Percentiles rank a stretch among this genome's conserved stretches.
These are phyloP conservation scores for Cacatua alba DNA, from an alignment of 2,113 vertebrate genomes.

Conservation along the genomic window DNA sequence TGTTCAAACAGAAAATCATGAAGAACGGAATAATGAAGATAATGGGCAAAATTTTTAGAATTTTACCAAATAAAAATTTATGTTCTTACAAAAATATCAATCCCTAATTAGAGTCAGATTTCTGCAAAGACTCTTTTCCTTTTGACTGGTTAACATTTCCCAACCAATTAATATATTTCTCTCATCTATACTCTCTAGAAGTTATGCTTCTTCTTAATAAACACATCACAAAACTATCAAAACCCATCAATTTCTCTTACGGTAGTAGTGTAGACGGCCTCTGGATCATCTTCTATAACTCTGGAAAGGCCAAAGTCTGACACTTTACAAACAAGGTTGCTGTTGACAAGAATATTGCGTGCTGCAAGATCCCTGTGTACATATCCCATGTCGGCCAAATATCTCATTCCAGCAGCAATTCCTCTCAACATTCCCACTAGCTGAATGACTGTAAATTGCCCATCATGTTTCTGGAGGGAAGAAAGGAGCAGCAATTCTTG, in stretches of 20 bases:
- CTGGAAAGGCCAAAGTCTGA: constrained; percentile 98
- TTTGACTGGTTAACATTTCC: neutral
- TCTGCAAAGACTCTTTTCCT: neutral
- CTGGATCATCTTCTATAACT: constrained; percentile 97
- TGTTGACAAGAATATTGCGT: constrained; percentile 98
- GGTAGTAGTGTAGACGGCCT: constrained; percentile 97
- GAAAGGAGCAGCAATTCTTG: constrained; percentile 48
- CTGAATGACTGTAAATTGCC: constrained; percentile 98
- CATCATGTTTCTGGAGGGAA: constrained; percentile 89
- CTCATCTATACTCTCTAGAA: neutral
- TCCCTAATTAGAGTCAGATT: neutral
- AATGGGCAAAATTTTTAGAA: neutral
- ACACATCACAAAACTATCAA: neutral
- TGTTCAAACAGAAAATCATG: neutral
- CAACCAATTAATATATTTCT: neutral
- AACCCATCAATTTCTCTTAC: constrained; percentile 79
- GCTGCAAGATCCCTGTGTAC: constrained; percentile 97
- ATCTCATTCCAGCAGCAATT: constrained; percentile 97
- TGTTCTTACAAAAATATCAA: neutral
- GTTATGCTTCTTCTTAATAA: neutral
- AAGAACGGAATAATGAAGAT: neutral
- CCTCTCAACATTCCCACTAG: constrained; percentile 97
- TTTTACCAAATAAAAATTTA: neutral
- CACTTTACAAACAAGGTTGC: constrained; percentile 99
- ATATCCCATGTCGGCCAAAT: constrained; percentile 97